Evolutionary conservation across 2,888 invertebrate species (phyloP), one percentile per base, ranked within the genome.

Genomic region (Plutella xylostella): DNA sequence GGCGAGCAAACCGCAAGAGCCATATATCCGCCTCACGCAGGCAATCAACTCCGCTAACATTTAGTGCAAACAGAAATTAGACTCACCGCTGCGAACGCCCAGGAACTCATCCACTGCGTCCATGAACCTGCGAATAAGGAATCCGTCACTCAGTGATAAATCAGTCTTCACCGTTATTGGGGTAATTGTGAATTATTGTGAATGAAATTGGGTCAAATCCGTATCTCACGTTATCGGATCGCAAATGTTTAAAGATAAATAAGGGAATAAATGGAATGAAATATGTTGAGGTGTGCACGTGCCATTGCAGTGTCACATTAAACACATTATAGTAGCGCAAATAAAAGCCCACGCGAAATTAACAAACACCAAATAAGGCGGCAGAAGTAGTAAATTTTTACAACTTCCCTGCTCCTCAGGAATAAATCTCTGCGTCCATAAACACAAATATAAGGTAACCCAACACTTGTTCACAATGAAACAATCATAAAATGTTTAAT

Each of bases 61-160:
- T 53, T 55, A 56, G 51, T 46, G 52, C 63, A 70, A 68, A 72
- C 63, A 70, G 68, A 72, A 57, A 55, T 64, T 66, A 44, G 20
- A 73, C 77, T 77, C 68, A 82, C 82, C 72, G 49, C 63, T 34
- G 6, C 15, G 34, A 55, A 55, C 70, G 60, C 56, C 63, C 60
- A 79, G 61, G 59, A 74, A 76, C 56, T 68, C 66, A 55, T 83
- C 80, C 59, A 77, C 65, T 30, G 71, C 60, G 47, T 71, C 55
- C 65, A 70, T 72, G 62, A 83, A 83, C 69, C 83, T 83, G 78
- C 30, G 71, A 78, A n/a, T n/a, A n/a, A n/a, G n/a, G n/a, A n/a
- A n/a, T n/a, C n/a, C n/a, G n/a, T n/a, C n/a, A n/a, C n/a, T n/a
- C n/a, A n/a, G n/a, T n/a, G n/a, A n/a, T n/a, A n/a, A n/a, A n/a